A percentile compares a stretch with the other conserved stretches of the same genome.
phyloP scores from a whole-genome alignment of 2,113 vertebrate genomes.

The Mystacornis crossleyi region DNA sequence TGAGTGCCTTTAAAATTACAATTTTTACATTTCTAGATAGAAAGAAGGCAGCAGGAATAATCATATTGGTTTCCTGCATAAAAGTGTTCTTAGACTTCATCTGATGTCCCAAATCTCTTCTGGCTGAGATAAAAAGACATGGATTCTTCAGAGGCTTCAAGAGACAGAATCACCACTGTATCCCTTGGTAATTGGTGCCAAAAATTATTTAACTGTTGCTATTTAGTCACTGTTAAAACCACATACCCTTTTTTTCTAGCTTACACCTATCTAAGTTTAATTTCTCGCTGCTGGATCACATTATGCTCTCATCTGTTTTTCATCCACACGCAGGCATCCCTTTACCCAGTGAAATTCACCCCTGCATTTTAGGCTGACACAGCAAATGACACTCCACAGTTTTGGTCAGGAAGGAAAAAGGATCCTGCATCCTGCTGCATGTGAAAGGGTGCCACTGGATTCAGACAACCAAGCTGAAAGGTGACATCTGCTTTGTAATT shows the following conservation, averaged over 20 bases:
- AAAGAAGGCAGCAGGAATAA: background rate
- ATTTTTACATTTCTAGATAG: background rate
- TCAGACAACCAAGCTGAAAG: background rate
- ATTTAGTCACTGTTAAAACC: background rate
- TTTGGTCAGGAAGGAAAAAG: background rate
- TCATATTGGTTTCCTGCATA: background rate
- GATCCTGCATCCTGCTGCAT: background rate
- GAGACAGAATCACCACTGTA: background rate
- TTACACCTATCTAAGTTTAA: background rate
- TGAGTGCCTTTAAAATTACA: background rate
- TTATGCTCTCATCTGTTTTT: conserved; percentile 24
- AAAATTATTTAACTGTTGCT: background rate
- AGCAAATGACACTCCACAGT: background rate
- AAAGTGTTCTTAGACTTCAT: background rate
- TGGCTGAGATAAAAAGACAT: background rate
- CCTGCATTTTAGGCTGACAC: background rate
- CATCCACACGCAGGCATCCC: background rate
- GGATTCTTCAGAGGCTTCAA: background rate
- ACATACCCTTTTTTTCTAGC: background rate
- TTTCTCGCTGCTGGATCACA: background rate
- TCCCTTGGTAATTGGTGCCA: background rate
- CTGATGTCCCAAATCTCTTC: background rate
- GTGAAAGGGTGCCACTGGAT: background rate
- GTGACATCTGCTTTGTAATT: background rate
- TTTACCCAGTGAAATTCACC: background rate